Evolutionary conservation across 2,888 invertebrate species (phyloP), one percentile per base, ranked within the genome.

Genomic region (Boloria selene): DNA sequence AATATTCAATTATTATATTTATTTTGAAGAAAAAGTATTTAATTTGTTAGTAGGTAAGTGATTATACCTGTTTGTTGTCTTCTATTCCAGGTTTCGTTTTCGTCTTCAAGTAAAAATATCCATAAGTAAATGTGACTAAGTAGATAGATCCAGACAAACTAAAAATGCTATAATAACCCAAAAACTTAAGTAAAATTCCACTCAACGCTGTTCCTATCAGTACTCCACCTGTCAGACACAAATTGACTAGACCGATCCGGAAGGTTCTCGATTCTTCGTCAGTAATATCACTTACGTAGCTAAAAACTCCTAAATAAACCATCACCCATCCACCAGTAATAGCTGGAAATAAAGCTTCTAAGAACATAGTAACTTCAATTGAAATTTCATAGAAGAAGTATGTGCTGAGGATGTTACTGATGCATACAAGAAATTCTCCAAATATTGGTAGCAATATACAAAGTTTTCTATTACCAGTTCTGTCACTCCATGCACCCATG

Each of bases 401-500:
- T 0, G 93, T 93, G 75, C 93, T 93, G 0, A 93, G 31, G 1
- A 93, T 82, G 52, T 94, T 90, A 49, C 91, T 88, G 0, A 90
- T 68, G 64, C 86, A 87, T 1, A 92, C 91, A 60, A 92, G 64
- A 2, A 93, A 80, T 73, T 94, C 94, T 0, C 93, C 94, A 2
- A 89, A 67, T 14, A 94, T 82, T 3, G 94, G 94, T 18, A 93
- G 70, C 0, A 94, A 73, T 71, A 94, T 93, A 68, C 93, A 93
- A 3, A 93, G 75, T 79, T 94, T 94, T 68, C 94, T 84, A 54
- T 93, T 88, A 0, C 93, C 93, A 4, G 93, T 93, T 58, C 93
- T 86, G 70, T 94, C 94, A 72, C 93, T 94, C 94, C 94, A 94
- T 0, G 94, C 93, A 10, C 94, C 94, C 80, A 94, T 86, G 52